These are phyloP conservation scores for Stichopus horrens DNA, from an alignment of 53 echinoderm and acorn worm species.

Conservation along the genomic window DNA sequence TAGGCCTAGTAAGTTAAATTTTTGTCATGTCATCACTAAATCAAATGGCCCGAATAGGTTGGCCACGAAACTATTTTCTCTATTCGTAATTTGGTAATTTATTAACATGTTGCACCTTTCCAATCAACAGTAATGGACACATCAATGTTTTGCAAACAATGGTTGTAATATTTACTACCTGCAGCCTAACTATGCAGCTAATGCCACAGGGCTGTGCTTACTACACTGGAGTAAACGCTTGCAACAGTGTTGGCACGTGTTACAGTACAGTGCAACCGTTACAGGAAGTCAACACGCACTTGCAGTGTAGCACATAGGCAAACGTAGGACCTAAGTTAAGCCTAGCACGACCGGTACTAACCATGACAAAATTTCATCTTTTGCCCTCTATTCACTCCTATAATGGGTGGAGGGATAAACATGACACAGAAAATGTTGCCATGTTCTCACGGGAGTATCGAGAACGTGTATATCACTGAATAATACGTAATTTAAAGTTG, in stretches of 20 bases:
- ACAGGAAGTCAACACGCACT: neutral
- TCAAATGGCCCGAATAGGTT: too few species aligned
- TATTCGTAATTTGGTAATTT: too few species aligned
- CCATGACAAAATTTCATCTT: neutral
- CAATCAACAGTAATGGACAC: too few species aligned
- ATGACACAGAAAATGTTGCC: neutral
- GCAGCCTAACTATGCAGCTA: too few species aligned
- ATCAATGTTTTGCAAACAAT: too few species aligned
- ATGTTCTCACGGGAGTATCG: neutral
- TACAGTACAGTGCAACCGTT: neutral
- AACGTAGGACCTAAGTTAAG: neutral
- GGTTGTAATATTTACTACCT: too few species aligned
- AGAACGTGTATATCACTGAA: neutral
- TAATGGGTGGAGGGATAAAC: neutral
- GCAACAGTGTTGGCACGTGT: neutral
- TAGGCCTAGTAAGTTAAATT: too few species aligned
- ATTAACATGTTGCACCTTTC: too few species aligned
- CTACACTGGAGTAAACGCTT: neutral
- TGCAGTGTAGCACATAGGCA: neutral
- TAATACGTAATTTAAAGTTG: slow-evolving; percentile 24
- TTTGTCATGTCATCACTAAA: too few species aligned
- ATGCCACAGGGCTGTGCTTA: neutral
- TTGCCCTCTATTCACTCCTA: neutral
- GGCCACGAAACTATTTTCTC: too few species aligned
- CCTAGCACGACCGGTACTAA: neutral